Evolutionary conservation across 2,888 invertebrate genomes (phyloP).

Genomic region (Apantesis nais): DNA sequence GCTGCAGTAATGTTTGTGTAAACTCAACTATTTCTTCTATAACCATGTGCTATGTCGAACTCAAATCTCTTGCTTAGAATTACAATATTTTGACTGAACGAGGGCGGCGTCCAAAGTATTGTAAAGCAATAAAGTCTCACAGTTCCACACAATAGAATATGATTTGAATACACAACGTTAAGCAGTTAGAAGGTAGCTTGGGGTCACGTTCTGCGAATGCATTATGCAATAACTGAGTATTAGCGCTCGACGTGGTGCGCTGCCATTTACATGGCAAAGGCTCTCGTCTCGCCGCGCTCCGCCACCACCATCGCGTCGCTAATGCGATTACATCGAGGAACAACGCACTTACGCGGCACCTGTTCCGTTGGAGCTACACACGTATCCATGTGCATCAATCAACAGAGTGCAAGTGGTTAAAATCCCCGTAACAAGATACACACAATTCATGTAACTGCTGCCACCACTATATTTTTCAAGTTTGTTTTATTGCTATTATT

Average conservation of each 20-base stretch:
- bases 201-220: constrained; percentile 23
- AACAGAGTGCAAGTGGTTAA: background rate
- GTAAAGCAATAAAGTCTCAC: background rate
- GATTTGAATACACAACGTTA: background rate
- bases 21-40: background rate
- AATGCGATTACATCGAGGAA: constrained; percentile 39
- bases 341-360: constrained; percentile 21
- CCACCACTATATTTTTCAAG: too few relatives aligned
- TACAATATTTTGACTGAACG: background rate
- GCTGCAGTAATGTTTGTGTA: background rate
- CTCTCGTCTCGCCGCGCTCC: constrained; percentile 24
- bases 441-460: too few relatives aligned
- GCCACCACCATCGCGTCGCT: constrained; percentile 15
- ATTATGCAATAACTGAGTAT: constrained; percentile 35
- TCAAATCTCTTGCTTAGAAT: background rate
- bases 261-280: constrained; percentile 42
- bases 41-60: background rate
- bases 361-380: constrained; percentile 29
- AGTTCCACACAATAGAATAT: background rate
- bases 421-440: too few relatives aligned
- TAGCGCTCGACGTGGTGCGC: constrained; percentile 10
- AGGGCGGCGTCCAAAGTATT: background rate
- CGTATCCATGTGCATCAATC: background rate
- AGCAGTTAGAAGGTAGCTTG: constrained; percentile 4
- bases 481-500: too few relatives aligned